phyloP scores from a whole-genome alignment of 1,140 invertebrate species.

The Homarus americanus region DNA sequence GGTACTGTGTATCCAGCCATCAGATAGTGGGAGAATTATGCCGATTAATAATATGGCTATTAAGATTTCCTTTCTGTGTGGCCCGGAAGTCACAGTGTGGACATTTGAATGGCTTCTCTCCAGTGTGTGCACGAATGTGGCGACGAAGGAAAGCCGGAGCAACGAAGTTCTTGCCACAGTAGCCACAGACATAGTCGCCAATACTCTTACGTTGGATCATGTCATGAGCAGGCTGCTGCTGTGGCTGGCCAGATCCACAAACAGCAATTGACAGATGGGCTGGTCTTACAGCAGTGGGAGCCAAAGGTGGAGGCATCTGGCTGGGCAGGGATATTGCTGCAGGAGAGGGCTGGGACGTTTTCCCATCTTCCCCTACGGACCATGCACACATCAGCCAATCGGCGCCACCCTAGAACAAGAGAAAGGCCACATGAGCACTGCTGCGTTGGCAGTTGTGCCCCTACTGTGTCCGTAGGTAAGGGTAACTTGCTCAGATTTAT shows the following conservation, averaged over 20 bases:
- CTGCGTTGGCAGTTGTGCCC: conserved; percentile 43
- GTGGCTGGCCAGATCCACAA: conserved; percentile 20
- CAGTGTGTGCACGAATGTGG: conserved; percentile 92
- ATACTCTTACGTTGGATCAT: conserved; percentile 37
- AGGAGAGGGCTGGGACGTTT: conserved; percentile 39
- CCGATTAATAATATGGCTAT: conserved; percentile 65
- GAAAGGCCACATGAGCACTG: conserved; percentile 53
- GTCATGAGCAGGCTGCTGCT: background rate
- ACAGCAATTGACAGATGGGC: conserved; percentile 2
- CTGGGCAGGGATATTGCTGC: conserved; percentile 44
- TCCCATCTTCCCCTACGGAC: conserved; percentile 40
- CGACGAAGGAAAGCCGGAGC: conserved; percentile 82
- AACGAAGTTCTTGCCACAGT: conserved; percentile 67
- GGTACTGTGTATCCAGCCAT: background rate
- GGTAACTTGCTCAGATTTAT: background rate
- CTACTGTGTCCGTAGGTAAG: background rate
- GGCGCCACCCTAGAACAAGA: conserved; percentile 68
- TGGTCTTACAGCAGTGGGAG: conserved; percentile 23
- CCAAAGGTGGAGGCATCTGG: conserved; percentile 23
- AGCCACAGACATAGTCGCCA: conserved; percentile 60
- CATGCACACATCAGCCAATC: conserved; percentile 65
- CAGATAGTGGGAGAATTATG: conserved; percentile 44
- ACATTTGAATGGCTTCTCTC: conserved; percentile 91
- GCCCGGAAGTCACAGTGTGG: conserved; percentile 83
- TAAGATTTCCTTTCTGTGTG: conserved; percentile 69